Conservation (phyloP, 2,797 vertebrate species). For the Aeoliscus strigatus region DNA sequence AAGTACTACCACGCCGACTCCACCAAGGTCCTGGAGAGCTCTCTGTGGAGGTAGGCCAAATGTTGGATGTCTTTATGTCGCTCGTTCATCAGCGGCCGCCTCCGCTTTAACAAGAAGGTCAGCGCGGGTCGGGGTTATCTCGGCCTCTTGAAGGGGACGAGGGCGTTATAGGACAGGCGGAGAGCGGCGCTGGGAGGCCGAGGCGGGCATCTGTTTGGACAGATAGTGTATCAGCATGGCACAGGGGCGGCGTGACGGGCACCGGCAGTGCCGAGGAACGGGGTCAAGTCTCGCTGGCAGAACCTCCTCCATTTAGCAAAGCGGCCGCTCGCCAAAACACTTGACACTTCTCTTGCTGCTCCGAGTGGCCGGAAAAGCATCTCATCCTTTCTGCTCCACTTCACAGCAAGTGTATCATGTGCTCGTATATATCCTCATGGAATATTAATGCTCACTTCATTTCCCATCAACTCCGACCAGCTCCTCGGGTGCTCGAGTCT, state of each 20-base stretch:
- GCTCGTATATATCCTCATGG: slow-evolving; percentile 10
- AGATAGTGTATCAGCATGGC: slow-evolving; percentile 65
- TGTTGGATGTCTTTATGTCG: slow-evolving; percentile 26
- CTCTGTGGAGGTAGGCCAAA: slow-evolving; percentile 88
- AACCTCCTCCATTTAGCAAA: slow-evolving; percentile 30
- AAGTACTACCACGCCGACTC: slow-evolving; percentile 97
- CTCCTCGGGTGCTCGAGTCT: slow-evolving; percentile 11
- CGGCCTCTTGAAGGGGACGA: slow-evolving; percentile 32
- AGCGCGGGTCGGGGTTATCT: slow-evolving; percentile 15
- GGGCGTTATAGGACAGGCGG: too few species aligned
- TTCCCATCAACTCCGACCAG: not conserved
- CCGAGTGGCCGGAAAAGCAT: slow-evolving; percentile 9
- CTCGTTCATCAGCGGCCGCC: slow-evolving; percentile 13
- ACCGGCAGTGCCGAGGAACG: slow-evolving; percentile 39
- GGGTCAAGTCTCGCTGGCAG: slow-evolving; percentile 52
- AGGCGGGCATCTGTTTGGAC: slow-evolving; percentile 61
- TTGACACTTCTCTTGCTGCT: slow-evolving; percentile 26
- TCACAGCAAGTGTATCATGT: slow-evolving; percentile 22
- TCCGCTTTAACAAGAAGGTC: slow-evolving; percentile 20
- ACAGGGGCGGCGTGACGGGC: slow-evolving; percentile 43
- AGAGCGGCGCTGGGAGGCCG: slow-evolving; percentile 27
- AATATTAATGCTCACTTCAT: slow-evolving; percentile 31
- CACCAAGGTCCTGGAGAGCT: slow-evolving; percentile 95
- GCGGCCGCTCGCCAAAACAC: slow-evolving; percentile 34
- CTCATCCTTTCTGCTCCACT: slow-evolving; percentile 21